Base-by-base conservation (phyloP, 2,888 invertebrate genomes). In the Drosophila prostipennis region DNA sequence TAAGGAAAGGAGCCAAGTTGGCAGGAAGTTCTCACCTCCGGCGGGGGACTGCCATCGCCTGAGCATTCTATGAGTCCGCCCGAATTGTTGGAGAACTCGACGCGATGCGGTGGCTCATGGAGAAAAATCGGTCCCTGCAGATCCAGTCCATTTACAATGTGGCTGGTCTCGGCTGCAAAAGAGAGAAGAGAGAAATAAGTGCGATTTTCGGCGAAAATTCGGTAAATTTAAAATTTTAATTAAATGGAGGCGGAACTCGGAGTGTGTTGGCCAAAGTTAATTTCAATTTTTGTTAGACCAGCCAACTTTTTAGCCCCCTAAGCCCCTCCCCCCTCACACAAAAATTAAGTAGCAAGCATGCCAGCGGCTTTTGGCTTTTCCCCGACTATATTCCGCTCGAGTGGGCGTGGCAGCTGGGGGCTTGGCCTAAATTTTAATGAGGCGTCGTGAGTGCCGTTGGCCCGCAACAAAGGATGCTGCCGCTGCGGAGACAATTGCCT, bases 1-100 rank as follows among this genome's bases (percentile, higher is more conserved):
- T 7, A 11, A n/a, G n/a, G 49, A 19, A 32, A 5, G 51, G 29
- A 36, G 34, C 48, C 48, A 48, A 34, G 16, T 23, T 26, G 37
- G 37, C 19, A 26, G 10, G 40, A 52, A 36, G 36, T n/a, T 32
- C 52, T 87, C 71, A 95, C 94, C 93, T 95, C 94, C 72, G 95
- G 95, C 52, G 94, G 93, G 60, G 96, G 96, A 88, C 94, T 94
- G 67, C 94, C 94, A 83, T 94, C 94, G 13, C 95, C 95, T 49
- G 94, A 93, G 88, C 96, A 96, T 91, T 94, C 95, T 80, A 96
- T 94, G 63, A 94, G 93, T 42, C 94, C 94, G 11, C 96, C 96
- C 0, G 95, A 94, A 90, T 95, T 95, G 92, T 96, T 96, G 86
- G 95, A 95, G 92, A 96, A 96, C 91, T 96, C 96, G 67, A 96